phyloP scores from a whole-genome alignment of 2,113 vertebrate genomes.

The Acanthochromis polyacanthus region DNA sequence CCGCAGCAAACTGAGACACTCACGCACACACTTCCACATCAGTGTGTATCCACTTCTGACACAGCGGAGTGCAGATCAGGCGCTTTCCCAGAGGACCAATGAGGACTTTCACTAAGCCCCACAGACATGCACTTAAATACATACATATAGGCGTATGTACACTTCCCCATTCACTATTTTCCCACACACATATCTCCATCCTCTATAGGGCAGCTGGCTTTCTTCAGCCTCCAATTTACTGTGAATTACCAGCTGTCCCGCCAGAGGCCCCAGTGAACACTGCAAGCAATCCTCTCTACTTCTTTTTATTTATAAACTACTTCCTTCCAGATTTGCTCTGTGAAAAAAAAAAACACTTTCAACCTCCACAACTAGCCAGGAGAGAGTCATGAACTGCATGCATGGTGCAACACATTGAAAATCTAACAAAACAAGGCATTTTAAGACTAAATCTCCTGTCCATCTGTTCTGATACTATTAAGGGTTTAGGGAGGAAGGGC shows the following conservation, averaged over 20 bases:
- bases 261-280: slow-evolving; percentile 43
- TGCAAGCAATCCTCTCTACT: slow-evolving; percentile 47
- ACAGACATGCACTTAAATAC: slow-evolving; percentile 34
- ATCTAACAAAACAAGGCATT: slow-evolving; percentile 4
- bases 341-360: slow-evolving; percentile 18
- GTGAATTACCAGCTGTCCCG: slow-evolving; percentile 69
- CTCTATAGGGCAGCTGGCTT: slow-evolving; percentile 54
- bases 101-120: slow-evolving; percentile 39
- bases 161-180: slow-evolving; percentile 27
- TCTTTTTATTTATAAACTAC: slow-evolving; percentile 63
- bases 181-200: slow-evolving; percentile 10
- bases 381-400: slow-evolving; percentile 25
- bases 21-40: slow-evolving; percentile 52
- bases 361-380: background rate
- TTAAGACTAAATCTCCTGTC: slow-evolving; percentile 20
- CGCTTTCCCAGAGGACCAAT: slow-evolving; percentile 39
- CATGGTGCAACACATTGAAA: slow-evolving; percentile 8
- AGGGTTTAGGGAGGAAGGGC: background rate
- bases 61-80: slow-evolving; percentile 13
- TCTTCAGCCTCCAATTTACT: slow-evolving; percentile 67
- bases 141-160: background rate
- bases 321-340: slow-evolving; percentile 48
- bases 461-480: slow-evolving; percentile 9
- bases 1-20: slow-evolving; percentile 59
- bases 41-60: slow-evolving; percentile 35